Evolutionary conservation across 2,797 vertebrate genomes (phyloP), one percentile per base, ranked within the genome.

Genomic region (Podargus strigoides): DNA sequence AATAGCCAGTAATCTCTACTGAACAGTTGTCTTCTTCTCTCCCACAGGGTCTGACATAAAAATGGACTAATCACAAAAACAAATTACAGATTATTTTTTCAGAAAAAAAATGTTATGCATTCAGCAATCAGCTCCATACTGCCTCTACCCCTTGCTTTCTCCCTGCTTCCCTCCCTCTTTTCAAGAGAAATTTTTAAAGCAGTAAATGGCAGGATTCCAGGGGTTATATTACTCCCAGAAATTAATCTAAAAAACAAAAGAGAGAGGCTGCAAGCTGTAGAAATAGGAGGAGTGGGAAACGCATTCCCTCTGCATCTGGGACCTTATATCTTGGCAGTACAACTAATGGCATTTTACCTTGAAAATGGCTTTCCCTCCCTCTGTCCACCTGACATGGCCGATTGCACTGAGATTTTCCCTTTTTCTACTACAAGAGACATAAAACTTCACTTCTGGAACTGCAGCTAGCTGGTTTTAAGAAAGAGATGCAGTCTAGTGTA

Each of bases 141-240:
- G 72, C 46, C 72, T 67, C n/a, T 87, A 73, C 26, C 22, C 49
- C 34, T 68, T 49, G 16, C 20, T 82, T 79, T 87, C 49, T 75
- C 52, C 49, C 41, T 85, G 68, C 11, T 70, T 94, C 58, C n/a
- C 46, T 72, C 66, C 41, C 36, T 87, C 79, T 91, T 91, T 89
- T 70, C 64, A 87, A 53, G 28, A 90, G 27, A 56, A 87, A 69
- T 42, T 74, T 94, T 94, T 70, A 64, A 94, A 92, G 80, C 67
- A 63, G 85, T 36, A 75, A 82, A 82, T 91, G 91, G 94, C 83
- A 95, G 78, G 14, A 81, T 94, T 95, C 90, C 92, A 93, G 68
- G 67, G 47, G 37, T 92, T 89, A 83, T 56, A 66, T 93, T 96
- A 93, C 92, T 87, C 90, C 83, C 93, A 94, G 80, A 96, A 90